Conservation (phyloP, 2,113 vertebrate genomes). For the Cyprinodon brontotheroides region DNA sequence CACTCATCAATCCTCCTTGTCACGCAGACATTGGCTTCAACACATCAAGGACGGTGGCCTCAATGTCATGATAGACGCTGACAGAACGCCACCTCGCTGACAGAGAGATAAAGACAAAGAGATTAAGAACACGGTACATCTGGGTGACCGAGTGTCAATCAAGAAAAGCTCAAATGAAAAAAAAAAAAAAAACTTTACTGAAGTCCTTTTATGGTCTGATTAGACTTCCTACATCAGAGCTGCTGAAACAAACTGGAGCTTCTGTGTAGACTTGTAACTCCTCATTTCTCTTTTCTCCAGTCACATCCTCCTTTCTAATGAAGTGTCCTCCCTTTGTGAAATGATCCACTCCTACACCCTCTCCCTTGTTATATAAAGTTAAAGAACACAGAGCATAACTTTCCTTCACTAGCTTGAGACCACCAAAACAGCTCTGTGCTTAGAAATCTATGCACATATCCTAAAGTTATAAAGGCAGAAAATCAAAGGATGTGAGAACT, state of each 20-base stretch:
- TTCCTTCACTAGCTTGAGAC: not conserved
- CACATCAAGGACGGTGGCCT: slow-evolving; percentile 38
- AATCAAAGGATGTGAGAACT: slow-evolving; percentile 57
- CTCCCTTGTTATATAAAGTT: slow-evolving; percentile 15
- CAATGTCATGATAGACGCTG: slow-evolving; percentile 38
- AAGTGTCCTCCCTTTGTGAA: not conserved
- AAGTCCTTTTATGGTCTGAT: slow-evolving; percentile 25
- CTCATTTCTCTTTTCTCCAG: slow-evolving; percentile 8
- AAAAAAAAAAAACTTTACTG: not conserved
- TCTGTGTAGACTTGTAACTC: slow-evolving; percentile 30
- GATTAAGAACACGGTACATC: slow-evolving; percentile 15
- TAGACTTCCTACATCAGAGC: slow-evolving; percentile 31
- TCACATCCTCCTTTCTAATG: slow-evolving; percentile 4
- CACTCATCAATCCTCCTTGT: slow-evolving; percentile 24
- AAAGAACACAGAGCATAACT: slow-evolving; percentile 2
- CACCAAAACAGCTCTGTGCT: slow-evolving; percentile 14
- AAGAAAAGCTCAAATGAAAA: not conserved
- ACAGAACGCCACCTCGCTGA: slow-evolving; percentile 14
- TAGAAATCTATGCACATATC: slow-evolving; percentile 27
- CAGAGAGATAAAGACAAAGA: slow-evolving; percentile 24
- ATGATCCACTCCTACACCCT: not conserved
- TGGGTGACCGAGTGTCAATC: slow-evolving; percentile 31
- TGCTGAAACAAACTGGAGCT: slow-evolving; percentile 22
- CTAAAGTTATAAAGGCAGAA: slow-evolving; percentile 20
- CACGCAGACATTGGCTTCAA: slow-evolving; percentile 7